phyloP scores from a whole-genome alignment of 2,888 invertebrate genomes.

The Ashinkailepas kermadecensis region DNA sequence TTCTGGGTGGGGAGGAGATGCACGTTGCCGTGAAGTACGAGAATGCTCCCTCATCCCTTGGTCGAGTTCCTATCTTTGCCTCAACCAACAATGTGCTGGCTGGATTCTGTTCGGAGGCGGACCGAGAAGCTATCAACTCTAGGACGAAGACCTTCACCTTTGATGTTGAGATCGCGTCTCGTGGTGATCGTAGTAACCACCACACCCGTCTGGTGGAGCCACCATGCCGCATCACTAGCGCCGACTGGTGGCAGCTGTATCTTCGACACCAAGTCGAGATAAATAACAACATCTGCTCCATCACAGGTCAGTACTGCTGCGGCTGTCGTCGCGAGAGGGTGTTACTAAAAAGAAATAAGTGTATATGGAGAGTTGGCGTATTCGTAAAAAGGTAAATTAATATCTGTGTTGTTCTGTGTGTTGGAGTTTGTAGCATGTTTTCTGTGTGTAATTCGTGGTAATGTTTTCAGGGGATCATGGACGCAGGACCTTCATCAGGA shows the following conservation, averaged over 20 bases:
- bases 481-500: not conserved
- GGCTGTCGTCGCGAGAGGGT: not conserved
- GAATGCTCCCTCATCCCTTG: not conserved
- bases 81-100: not conserved
- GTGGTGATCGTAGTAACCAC: not conserved
- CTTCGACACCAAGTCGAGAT: not conserved
- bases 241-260: not conserved
- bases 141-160: not conserved
- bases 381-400: too few relatives aligned
- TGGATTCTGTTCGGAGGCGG: not conserved
- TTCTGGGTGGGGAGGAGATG: not conserved
- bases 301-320: not conserved
- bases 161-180: not conserved
- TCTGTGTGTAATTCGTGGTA: too few relatives aligned
- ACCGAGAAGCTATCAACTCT: not conserved
- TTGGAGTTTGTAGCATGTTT: too few relatives aligned
- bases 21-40: not conserved
- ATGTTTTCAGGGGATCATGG: not conserved
- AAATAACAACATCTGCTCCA: not conserved
- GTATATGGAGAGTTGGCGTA: not conserved
- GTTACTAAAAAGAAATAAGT: not conserved
- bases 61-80: not conserved
- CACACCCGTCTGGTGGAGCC: not conserved
- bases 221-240: not conserved
- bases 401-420: too few relatives aligned